Evolutionary conservation across 1,140 invertebrate genomes (phyloP), one percentile per base, ranked within the genome.

Genomic region (Listronotus oregonensis): DNA sequence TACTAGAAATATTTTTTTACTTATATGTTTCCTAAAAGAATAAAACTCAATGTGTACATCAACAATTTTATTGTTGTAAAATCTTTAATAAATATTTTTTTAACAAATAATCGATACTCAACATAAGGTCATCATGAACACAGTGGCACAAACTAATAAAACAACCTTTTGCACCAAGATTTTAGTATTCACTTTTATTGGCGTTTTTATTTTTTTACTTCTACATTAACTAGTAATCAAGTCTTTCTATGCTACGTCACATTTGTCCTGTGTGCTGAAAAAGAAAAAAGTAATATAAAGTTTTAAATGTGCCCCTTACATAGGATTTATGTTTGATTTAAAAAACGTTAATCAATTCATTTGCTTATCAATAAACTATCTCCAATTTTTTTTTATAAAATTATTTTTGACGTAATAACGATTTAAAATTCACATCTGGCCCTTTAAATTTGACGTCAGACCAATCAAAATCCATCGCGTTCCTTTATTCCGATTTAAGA

Each of bases 261-360:
- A 67, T 70, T 75, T 34, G 68, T 64, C 52, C 73, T 68, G 62
- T 75, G 73, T 17, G 71, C 73, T 75, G 51, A 57, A 73, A 73
- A 66, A 56, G 50, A 17, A 67, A 55, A 64, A 55, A 43, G 10
- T n/a, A 9, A 40, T 14, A 3, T 46, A 2, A 3, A 27, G 21
- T 27, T 27, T 27, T 27, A 27, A 27, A n/a, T n/a, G n/a, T n/a
- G n/a, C n/a, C n/a, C n/a, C n/a, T n/a, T n/a, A n/a, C n/a, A n/a
- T n/a, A n/a, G n/a, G n/a, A n/a, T n/a, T n/a, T n/a, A n/a, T n/a
- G n/a, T n/a, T n/a, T n/a, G n/a, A n/a, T n/a, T n/a, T n/a, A n/a
- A n/a, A n/a, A n/a, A n/a, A n/a, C n/a, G n/a, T n/a, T n/a, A n/a
- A n/a, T n/a, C n/a, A n/a, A n/a, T n/a, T n/a, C n/a, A n/a, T n/a